Evolutionary conservation across 92 coral and sea anemone species (phyloP), one percentile per base, ranked within the genome.

Genomic region (Blastomussa wellsi): DNA sequence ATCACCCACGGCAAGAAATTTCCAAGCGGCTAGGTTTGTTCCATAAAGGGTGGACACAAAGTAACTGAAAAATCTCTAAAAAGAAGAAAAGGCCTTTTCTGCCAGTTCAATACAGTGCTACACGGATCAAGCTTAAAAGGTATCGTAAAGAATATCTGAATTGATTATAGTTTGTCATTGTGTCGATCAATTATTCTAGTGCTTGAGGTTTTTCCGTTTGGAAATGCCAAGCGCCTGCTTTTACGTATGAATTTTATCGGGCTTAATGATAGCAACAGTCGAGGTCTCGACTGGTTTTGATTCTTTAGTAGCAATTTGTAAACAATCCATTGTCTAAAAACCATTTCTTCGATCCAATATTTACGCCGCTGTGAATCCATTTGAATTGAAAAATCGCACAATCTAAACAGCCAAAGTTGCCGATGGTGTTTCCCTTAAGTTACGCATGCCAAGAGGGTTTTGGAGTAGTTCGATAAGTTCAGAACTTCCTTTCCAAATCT

Each of bases 341-440:
- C 87, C 80, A 83, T 75, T 83, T 83, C 87, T 75, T 73, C 80
- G 47, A 42, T 60, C 80, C 87, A 83, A 83, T 83, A 83, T 83
- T 83, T 83, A 59, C 60, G 57, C 41, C 74, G 62, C 39, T 36
- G 65, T 60, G 74, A 36, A 74, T 75, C 41, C 64, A 82, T 83
- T 74, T 41, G 48, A 41, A 39, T n/a, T 41, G 87, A 53, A 72
- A 57, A 38, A 52, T 28, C 26, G 29, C 22, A 51, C 65, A 53
- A 70, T 70, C 48, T 28, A 70, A 29, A 82, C 70, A 36, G 49
- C 15, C 71, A 36, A 32, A 68, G 22, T 36, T 16, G 39, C 36
- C 11, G 24, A 16, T 68, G 20, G n/a, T 68, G 20, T 33, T 44
- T 20, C 19, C 29, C 74, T 16, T 32, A 35, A 26, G 74, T 47